Conservation (phyloP, 2,113 vertebrate species). For the Leiothrix lutea region DNA sequence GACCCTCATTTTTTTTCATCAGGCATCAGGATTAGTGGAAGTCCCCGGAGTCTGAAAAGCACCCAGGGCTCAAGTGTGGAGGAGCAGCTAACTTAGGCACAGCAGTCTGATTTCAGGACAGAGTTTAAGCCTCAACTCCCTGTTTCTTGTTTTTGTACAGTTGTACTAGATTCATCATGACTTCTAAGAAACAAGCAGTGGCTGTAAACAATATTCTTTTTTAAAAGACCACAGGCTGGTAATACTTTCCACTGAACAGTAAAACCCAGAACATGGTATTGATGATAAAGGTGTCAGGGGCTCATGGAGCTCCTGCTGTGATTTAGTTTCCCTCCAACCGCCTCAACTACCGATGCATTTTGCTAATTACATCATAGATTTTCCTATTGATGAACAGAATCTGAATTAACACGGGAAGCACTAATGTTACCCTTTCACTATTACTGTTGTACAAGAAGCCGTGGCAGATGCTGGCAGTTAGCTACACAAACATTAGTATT, state of each 20-base stretch:
- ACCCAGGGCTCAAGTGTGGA: background rate
- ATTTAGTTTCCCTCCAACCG: constrained; percentile 79
- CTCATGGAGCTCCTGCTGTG: constrained; percentile 57
- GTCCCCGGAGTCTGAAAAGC: background rate
- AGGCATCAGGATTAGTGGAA: background rate
- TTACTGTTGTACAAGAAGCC: constrained; percentile 86
- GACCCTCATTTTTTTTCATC: background rate
- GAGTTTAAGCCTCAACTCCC: background rate
- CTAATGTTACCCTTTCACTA: constrained; percentile 84
- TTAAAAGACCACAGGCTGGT: constrained; percentile 51
- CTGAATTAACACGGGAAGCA: constrained; percentile 85
- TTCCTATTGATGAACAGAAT: constrained; percentile 87
- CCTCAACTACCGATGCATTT: constrained; percentile 72
- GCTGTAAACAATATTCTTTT: constrained; percentile 59
- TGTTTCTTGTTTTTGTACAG: background rate
- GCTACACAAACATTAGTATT: constrained; percentile 99
- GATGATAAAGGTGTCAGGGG: constrained; percentile 79
- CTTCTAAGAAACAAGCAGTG: constrained; percentile 14
- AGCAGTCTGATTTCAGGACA: background rate
- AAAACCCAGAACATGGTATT: constrained; percentile 72
- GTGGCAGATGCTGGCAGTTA: constrained; percentile 87
- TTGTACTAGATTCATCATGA: constrained; percentile 15
- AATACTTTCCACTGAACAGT: constrained; percentile 78
- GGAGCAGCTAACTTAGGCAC: background rate
- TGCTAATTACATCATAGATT: constrained; percentile 93